phyloP scores from a whole-genome alignment of 1,140 invertebrate genomes.

The Nebria ingens region DNA sequence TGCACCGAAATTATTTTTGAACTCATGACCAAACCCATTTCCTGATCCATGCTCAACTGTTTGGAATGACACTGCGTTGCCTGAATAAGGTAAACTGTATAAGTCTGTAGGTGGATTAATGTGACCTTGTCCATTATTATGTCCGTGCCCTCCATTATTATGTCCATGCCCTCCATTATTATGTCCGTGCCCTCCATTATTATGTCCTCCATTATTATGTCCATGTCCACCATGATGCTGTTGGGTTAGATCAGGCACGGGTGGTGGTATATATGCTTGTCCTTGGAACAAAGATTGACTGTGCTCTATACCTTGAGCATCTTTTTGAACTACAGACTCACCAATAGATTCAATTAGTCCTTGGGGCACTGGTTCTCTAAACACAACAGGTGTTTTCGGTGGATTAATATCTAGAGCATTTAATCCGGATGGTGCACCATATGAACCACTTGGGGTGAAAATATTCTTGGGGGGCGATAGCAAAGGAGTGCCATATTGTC shows the following conservation, averaged over 20 bases:
- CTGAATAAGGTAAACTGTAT: slow-evolving; percentile 37
- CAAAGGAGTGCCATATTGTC: slow-evolving; percentile 44
- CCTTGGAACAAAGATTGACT: slow-evolving; percentile 32
- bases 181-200: slow-evolving; percentile 26
- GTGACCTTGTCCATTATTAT: slow-evolving; percentile 19
- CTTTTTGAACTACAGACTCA: slow-evolving; percentile 43
- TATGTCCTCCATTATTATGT: too few species aligned
- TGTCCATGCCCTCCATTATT: slow-evolving; percentile 26
- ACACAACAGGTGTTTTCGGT: slow-evolving; percentile 50
- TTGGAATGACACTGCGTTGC: slow-evolving; percentile 25
- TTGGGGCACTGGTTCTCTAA: slow-evolving; percentile 55
- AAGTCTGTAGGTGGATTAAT: slow-evolving; percentile 34
- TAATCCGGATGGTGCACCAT: slow-evolving; percentile 8
- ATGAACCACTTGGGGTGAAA: slow-evolving; percentile 24
- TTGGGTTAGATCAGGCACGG: slow-evolving; percentile 42
- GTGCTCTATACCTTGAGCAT: slow-evolving; percentile 33
- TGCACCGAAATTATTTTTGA: slow-evolving; percentile 23
- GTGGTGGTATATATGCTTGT: slow-evolving; percentile 51
- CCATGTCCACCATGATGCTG: slow-evolving; percentile 11
- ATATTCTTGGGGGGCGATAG: slow-evolving; percentile 28
- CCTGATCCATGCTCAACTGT: slow-evolving; percentile 24
- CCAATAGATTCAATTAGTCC: slow-evolving; percentile 53
- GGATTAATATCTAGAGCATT: slow-evolving; percentile 24
- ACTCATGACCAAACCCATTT: slow-evolving; percentile 15
- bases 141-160: slow-evolving; percentile 31